Conservation (phyloP, 1,140 invertebrate species). For the Ridgeia piscesae region DNA sequence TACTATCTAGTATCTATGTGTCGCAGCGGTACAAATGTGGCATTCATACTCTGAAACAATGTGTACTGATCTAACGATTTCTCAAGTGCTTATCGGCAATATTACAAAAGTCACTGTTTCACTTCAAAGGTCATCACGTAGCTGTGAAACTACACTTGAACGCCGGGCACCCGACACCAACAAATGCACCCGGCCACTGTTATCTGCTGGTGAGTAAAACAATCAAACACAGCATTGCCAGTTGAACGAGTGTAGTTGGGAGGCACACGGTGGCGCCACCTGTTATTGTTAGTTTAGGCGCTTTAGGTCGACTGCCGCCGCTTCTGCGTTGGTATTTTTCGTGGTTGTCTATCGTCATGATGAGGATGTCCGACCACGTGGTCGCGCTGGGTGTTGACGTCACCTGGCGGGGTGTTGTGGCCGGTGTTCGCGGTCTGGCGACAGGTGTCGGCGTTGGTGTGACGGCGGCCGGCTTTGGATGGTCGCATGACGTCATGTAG, state of each 20-base stretch:
- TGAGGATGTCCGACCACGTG: not conserved
- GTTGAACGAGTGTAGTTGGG: not conserved
- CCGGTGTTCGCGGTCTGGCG: not conserved
- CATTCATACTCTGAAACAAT: too few relatives aligned
- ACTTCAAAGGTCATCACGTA: not conserved
- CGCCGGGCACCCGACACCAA: not conserved
- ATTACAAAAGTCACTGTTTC: not conserved
- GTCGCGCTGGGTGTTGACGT: not conserved
- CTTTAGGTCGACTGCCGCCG: not conserved
- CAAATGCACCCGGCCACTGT: not conserved
- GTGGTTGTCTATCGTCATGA: slow-evolving; percentile 4
- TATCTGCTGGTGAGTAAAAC: not conserved
- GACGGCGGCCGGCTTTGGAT: not conserved
- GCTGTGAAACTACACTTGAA: not conserved
- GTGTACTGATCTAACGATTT: not conserved
- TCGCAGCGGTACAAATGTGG: too few relatives aligned
- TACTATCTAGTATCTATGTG: too few relatives aligned
- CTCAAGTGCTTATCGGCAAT: not conserved
- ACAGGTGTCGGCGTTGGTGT: not conserved
- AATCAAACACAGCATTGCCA: not conserved
- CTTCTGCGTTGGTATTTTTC: not conserved
- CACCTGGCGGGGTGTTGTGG: not conserved
- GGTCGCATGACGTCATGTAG: not conserved
- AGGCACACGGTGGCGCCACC: not conserved
- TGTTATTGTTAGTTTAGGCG: not conserved